Conservation (phyloP, 92 coral and sea anemone species). For the Epizoanthus stellaris region DNA sequence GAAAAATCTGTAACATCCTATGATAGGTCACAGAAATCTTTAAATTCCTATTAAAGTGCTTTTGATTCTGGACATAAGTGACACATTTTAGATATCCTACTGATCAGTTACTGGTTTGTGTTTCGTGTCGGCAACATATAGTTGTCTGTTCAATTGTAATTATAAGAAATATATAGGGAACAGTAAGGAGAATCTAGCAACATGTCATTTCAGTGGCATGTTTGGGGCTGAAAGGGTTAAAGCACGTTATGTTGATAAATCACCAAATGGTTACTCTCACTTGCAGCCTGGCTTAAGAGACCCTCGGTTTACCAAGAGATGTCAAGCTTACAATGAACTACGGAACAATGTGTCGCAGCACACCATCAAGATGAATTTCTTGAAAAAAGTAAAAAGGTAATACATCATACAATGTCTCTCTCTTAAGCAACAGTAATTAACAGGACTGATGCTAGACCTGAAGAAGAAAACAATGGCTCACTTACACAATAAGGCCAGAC, state of each 20-base stretch:
- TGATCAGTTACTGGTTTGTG: neutral
- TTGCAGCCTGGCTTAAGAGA: constrained; percentile 95
- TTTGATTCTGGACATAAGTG: too few relatives aligned
- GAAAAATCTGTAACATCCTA: too few relatives aligned
- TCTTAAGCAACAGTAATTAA: neutral
- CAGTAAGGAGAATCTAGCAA: too few relatives aligned
- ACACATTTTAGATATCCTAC: neutral
- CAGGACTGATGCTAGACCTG: too few relatives aligned
- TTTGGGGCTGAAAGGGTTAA: too few relatives aligned
- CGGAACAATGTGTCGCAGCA: constrained; percentile 96
- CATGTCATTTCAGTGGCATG: neutral
- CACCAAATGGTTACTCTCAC: too few relatives aligned
- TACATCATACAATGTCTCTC: neutral
- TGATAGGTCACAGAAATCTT: too few relatives aligned
- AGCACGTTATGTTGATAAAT: neutral
- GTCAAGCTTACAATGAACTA: constrained; percentile 96
- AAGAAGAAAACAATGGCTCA: too few relatives aligned
- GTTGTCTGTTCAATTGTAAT: too few relatives aligned
- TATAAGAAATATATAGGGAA: too few relatives aligned
- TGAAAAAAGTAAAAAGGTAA: constrained; percentile 89
- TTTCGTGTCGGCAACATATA: neutral
- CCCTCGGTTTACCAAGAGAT: constrained; percentile 93
- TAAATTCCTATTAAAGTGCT: too few relatives aligned
- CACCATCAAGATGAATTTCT: constrained; percentile 92
- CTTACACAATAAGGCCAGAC: too few relatives aligned